Evolutionary conservation across 2,888 invertebrate genomes (phyloP), one percentile per base, ranked within the genome.

Genomic region (Isoperla grammatica): DNA sequence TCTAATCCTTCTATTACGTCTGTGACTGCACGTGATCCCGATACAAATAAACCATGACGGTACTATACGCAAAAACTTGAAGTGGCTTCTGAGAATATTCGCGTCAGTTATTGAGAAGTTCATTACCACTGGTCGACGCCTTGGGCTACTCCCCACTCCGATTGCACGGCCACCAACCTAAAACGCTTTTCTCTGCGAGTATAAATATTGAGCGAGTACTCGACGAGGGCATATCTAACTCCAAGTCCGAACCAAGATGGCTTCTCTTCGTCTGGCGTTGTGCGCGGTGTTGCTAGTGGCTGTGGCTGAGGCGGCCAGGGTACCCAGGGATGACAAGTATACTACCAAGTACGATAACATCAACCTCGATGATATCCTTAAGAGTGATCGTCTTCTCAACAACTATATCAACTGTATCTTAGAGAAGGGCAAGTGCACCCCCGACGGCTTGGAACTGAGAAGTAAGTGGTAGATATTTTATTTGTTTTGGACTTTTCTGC

Each of bases 351-450:
- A 87, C 71, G 87, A 87, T 69, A 84, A 85, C 71, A 73, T 88
- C 66, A 83, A 87, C 71, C 75, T 88, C 23, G 85, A 87, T 65
- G 80, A 81, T 46, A 80, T 88, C 66, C 78, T 88, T 67, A 79
- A 80, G 55, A 87, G 83, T 71, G 83, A 84, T 67, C 78, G 87
- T 68, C 74, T 88, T 65, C 81, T 88, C 53, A 81, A 79, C 64
- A 83, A 85, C 69, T 88, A 88, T 74, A 82, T 85, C 67, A 82
- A 83, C 60, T 88, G 88, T 71, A 74, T 88, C 56, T 75, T 87
- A 60, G 81, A 79, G 64, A 76, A 79, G 85, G 87, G 4, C 1
- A 55, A n/a, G 11, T 63, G 63, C 59, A 59, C 48, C 2, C 57
- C 61, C 19, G 87, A 87, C 75, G 87, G 86, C 65, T 80, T 81